phyloP scores from a whole-genome alignment of 2,113 vertebrate species.

The Ascaphus truei region DNA sequence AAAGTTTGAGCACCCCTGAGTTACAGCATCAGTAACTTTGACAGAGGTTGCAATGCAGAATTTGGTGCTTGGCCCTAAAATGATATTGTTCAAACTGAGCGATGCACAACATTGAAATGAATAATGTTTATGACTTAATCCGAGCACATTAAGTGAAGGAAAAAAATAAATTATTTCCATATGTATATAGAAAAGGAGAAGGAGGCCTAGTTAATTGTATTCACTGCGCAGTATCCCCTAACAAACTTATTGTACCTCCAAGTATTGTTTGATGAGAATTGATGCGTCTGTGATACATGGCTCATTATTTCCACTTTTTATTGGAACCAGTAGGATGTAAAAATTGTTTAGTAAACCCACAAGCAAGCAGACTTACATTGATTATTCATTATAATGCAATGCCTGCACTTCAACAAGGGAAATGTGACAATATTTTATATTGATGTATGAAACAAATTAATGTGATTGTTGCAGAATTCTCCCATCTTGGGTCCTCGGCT shows the following conservation, averaged over 20 bases:
- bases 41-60: not conserved
- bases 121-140: too few species aligned
- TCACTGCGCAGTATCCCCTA: slow-evolving; percentile 9
- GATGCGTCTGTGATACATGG: slow-evolving; percentile 9
- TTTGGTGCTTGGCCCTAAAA: not conserved
- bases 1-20: too few species aligned
- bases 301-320: slow-evolving; percentile 15
- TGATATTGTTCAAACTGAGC: slow-evolving; percentile 4
- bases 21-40: too few species aligned
- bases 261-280: slow-evolving; percentile 9
- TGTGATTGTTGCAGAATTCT: not conserved
- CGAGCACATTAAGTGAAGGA: too few species aligned
- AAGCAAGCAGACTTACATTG: slow-evolving; percentile 15
- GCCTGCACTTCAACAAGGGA: not conserved
- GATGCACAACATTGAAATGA: too few species aligned
- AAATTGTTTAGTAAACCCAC: not conserved
- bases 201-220: too few species aligned
- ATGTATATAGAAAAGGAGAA: too few species aligned
- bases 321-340: not conserved
- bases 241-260: slow-evolving; percentile 3
- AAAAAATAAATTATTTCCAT: too few species aligned
- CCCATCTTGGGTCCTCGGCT: not conserved
- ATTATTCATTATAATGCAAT: slow-evolving; percentile 22
- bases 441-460: not conserved
- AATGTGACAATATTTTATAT: not conserved